These are phyloP conservation scores for Corythornis madagascariensis DNA, from an alignment of 2,113 vertebrate species.

Conservation along the genomic window DNA sequence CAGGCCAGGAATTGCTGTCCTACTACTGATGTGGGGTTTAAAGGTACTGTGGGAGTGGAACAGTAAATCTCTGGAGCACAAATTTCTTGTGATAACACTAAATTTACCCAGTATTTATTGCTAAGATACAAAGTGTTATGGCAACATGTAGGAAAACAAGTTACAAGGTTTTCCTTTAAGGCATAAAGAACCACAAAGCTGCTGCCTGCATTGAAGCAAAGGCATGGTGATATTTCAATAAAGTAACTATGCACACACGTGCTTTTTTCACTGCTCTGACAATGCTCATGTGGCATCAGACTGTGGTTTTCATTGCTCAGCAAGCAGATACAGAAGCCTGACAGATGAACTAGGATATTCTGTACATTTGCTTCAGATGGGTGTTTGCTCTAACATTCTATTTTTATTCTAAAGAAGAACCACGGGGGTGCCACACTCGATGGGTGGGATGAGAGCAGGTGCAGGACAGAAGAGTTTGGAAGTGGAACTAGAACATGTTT, in stretches of 20 bases:
- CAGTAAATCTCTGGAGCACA: slow-evolving; percentile 43
- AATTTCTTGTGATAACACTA: slow-evolving; percentile 52
- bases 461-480: background rate
- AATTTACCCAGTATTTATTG: slow-evolving; percentile 51
- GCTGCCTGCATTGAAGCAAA: slow-evolving; percentile 8
- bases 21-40: background rate
- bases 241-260: background rate
- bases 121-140: slow-evolving; percentile 62
- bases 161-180: slow-evolving; percentile 46
- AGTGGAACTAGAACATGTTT: background rate
- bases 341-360: background rate
- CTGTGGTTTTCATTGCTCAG: background rate
- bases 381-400: background rate
- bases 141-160: slow-evolving; percentile 62
- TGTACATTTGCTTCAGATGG: background rate
- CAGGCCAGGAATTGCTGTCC: slow-evolving; percentile 50
- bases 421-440: background rate
- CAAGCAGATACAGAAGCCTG: background rate
- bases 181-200: background rate
- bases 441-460: background rate
- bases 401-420: background rate
- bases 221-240: background rate
- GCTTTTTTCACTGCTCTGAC: background rate
- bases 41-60: slow-evolving; percentile 37
- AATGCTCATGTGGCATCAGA: background rate